These are phyloP conservation scores for Drosophila arizonae DNA, from an alignment of 1,140 invertebrate species.

Conservation along the genomic window DNA sequence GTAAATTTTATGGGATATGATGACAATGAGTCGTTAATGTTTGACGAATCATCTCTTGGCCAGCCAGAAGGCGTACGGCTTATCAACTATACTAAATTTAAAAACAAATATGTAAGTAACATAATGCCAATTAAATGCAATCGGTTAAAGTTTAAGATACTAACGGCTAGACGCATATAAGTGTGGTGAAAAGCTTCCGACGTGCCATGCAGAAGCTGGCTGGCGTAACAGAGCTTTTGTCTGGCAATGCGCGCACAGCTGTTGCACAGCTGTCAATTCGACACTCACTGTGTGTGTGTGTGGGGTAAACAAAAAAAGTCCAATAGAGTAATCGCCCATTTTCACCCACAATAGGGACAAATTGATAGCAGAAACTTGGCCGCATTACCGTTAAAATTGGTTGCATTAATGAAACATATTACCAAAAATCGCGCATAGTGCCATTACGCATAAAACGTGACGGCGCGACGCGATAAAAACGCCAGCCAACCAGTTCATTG, in stretches of 20 bases:
- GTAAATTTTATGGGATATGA: no score
- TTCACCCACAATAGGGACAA: constrained; percentile 37
- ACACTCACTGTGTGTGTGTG: constrained; percentile 28
- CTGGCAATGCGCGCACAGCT: constrained; percentile 28
- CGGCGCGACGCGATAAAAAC: constrained; percentile 3
- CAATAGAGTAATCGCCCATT: constrained; percentile 36
- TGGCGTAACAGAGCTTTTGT: constrained; percentile 27
- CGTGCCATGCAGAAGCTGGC: constrained; percentile 5
- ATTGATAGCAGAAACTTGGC: constrained; percentile 31
- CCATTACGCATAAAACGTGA: background rate
- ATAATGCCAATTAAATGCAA: background rate
- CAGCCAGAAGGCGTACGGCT: background rate
- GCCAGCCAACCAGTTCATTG: constrained; percentile 51
- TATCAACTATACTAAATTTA: no score
- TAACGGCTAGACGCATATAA: background rate
- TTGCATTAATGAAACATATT: constrained; percentile 41
- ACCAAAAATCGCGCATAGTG: constrained; percentile 14
- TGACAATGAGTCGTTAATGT: no score
- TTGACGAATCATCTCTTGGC: no score
- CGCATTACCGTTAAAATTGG: background rate
- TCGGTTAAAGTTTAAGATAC: background rate
- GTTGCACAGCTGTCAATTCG: constrained; percentile 44
- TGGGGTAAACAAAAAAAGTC: constrained; percentile 50
- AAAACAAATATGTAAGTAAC: constrained; percentile 30
- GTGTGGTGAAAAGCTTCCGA: background rate